phyloP scores from a whole-genome alignment of 53 echinoderm and acorn worm species.

The Apostichopus leukothele region DNA sequence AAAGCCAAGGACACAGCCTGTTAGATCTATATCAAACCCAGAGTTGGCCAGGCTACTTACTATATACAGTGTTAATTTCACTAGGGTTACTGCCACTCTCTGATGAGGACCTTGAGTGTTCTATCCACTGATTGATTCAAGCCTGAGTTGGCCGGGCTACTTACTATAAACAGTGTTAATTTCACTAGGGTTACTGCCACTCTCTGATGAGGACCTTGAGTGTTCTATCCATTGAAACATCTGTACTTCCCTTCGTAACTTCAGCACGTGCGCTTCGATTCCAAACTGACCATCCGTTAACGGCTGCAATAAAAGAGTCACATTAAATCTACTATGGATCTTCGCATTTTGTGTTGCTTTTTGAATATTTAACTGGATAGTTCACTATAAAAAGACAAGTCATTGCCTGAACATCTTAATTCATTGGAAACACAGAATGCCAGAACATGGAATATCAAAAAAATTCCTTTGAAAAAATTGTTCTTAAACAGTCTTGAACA shows the following conservation, averaged over 20 bases:
- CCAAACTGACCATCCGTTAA: constrained; percentile 72
- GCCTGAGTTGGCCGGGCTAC: neutral
- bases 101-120: constrained; percentile 48
- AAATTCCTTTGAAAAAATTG: no score
- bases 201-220: neutral
- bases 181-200: constrained; percentile 1
- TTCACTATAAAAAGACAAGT: no score
- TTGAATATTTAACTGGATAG: no score
- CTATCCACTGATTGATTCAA: constrained; percentile 67
- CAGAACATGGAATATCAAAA: no score
- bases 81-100: neutral
- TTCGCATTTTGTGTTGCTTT: neutral
- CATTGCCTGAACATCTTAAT: no score
- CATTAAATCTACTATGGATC: neutral
- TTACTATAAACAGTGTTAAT: constrained; percentile 42
- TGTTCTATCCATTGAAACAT: constrained; percentile 97
- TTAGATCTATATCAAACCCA: no score
- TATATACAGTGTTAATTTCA: constrained; percentile 32
- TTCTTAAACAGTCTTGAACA: no score
- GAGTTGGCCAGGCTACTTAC: neutral
- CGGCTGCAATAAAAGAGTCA: constrained; percentile 53
- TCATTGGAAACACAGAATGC: no score
- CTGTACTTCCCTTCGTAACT: constrained; percentile 83
- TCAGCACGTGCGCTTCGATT: constrained; percentile 68
- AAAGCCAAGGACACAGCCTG: no score